phyloP scores from a whole-genome alignment of 2,888 invertebrate genomes.

The Drosophila tanythrix region DNA sequence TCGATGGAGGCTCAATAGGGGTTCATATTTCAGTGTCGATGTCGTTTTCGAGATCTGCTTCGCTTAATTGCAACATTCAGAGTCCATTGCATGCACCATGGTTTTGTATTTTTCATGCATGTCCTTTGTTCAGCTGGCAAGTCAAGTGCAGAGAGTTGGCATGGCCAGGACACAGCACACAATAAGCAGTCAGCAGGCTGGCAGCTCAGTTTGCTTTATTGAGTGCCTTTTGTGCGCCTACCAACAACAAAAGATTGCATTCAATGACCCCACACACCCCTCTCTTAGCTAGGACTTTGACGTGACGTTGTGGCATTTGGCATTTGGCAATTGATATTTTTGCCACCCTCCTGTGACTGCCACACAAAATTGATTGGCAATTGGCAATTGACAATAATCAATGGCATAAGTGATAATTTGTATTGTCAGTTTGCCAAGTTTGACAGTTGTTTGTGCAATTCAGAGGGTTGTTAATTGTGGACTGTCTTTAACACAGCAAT shows the following conservation, averaged over 20 bases:
- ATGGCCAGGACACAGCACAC: constrained; percentile 15
- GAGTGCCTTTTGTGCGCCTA: constrained; percentile 52
- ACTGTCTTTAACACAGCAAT: constrained; percentile 21
- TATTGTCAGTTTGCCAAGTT: constrained; percentile 55
- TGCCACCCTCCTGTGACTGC: constrained; percentile 43
- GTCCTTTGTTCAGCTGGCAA: constrained; percentile 42
- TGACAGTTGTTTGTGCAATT: constrained; percentile 31
- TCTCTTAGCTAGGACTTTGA: constrained; percentile 15
- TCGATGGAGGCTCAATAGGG: constrained; percentile 54
- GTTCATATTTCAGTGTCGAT: constrained; percentile 37
- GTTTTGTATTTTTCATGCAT: constrained; percentile 27
- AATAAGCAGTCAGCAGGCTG: constrained; percentile 21
- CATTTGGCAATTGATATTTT: constrained; percentile 55
- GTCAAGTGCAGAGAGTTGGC: constrained; percentile 52
- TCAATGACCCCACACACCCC: constrained; percentile 6
- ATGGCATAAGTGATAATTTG: constrained; percentile 76
- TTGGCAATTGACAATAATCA: constrained; percentile 78
- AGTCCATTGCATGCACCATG: constrained; percentile 40
- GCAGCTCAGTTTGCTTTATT: constrained; percentile 47
- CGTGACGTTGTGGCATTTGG: constrained; percentile 43
- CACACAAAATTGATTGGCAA: constrained; percentile 63
- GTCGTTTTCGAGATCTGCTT: constrained; percentile 36
- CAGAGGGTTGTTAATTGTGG: constrained; percentile 30
- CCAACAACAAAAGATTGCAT: constrained; percentile 43
- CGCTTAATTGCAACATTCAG: constrained; percentile 66